Base-by-base conservation (phyloP, 1,140 invertebrate species). In the Pogonomyrmex barbatus region DNA sequence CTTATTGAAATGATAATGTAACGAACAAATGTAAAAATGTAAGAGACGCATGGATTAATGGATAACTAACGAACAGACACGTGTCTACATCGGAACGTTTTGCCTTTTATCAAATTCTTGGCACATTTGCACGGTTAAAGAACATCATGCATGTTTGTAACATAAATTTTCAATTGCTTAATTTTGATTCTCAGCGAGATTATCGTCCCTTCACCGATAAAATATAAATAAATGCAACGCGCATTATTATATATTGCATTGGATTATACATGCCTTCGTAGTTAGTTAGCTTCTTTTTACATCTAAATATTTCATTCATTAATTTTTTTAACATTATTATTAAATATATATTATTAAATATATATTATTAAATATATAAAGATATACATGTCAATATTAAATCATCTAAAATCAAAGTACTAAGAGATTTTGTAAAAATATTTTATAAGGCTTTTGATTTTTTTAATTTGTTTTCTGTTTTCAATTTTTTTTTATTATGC, bases 151-250 rank as follows among this genome's bases (percentile, higher is more conserved):
- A 70, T 42, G 36, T 56, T n/a, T 79, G 62, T n/a, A 52, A 67
- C n/a, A 45, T 30, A 52, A 79, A 12, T 54, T 39, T 79, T 8
- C 5, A 68, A 24, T 24, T 24, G 24, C 54, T 78, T 52, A 3
- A 67, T 65, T 79, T 42, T 42, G 45, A 83, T 62, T 83, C n/a
- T 83, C 79, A 83, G 79, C 67, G 68, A 68, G 12, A 83, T 82
- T 73, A 65, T 83, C 30, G n/a, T 83, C 50, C 68, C 68, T 60
- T 60, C 68, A 50, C 68, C 30, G 39, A 60, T n/a, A 47, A 12
- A 60, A 58, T 52, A 52, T n/a, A 45, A 54, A 62, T 70, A 56
- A 83, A 50, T 50, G 30, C 54, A 42, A 12, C 45, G 45, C 76
- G 45, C 30, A 67, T 39, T 30, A 68, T 68, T 36, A 36, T 2